Base-by-base conservation (phyloP, 2,888 invertebrate species). In the Andrena dorsata region DNA sequence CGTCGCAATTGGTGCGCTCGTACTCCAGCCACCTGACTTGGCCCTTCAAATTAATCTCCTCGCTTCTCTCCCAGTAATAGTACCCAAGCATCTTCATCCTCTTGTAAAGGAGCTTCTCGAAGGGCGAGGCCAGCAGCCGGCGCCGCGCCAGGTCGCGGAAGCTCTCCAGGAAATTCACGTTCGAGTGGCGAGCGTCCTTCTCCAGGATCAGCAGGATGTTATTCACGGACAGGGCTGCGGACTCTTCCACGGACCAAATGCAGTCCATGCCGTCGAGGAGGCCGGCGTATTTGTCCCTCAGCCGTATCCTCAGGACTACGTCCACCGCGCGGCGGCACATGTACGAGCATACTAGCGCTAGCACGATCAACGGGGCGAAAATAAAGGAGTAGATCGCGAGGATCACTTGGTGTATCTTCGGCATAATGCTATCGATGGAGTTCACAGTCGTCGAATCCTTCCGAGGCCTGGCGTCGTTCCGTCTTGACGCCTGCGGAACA, bases 181-280 rank as follows among this genome's bases (percentile, higher is more conserved):
- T 83, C 8, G 85, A 73, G 26, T 84, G 76, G 4, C 58, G 61
- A 10, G 73, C 56, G 53, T 88, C 90, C 66, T 94, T 92, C 85
- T 95, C 94, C 78, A 95, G 90, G 16, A 95, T 89, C 26, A 94
- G 94, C 1, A 95, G 90, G 3, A 95, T 94, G 73, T 95, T 95
- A 69, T 95, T 95, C 28, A 95, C 90, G 56, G 94, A 94, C 74
- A 93, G 94, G 0, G 94, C 93, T 2, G 92, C 88, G 3, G 94
- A 92, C 47, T 94, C 94, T 90, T 95, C 95, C 28, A 95, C 86
- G 41, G 95, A 94, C 95, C 95, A 95, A 72, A 95, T 94, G 1
- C 94, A 94, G 86, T 95, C 95, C 8, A 94, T 94, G 58, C 95
- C 95, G 49, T 94, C 94, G 28, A 95, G 91, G 23, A 95, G 93